A percentile compares a stretch with the other conserved stretches of the same genome.
phyloP scores from a whole-genome alignment of 2,888 invertebrate species.

The Agrotis puta region DNA sequence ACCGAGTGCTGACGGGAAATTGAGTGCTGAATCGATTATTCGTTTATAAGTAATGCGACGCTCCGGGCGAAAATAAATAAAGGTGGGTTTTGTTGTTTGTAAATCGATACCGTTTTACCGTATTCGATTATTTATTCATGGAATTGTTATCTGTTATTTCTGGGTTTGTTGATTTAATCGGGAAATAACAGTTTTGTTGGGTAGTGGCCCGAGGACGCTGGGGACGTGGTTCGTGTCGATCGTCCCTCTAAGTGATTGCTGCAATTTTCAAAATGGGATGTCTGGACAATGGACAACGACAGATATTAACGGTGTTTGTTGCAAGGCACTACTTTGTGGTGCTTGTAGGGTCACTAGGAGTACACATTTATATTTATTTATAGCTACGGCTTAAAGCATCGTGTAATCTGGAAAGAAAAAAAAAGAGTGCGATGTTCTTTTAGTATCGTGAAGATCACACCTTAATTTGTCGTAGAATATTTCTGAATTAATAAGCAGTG shows the following conservation, averaged over 20 bases:
- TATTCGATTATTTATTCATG: constrained; percentile 67
- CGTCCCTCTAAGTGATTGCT: constrained; percentile 53
- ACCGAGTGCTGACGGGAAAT: constrained; percentile 79
- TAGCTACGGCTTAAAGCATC: constrained; percentile 1
- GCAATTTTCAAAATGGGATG: constrained; percentile 62
- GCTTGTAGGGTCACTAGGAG: constrained; percentile 40
- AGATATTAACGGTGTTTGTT: constrained; percentile 56
- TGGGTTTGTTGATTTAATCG: constrained; percentile 60
- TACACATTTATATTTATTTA: constrained; percentile 31
- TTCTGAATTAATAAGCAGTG: too few species aligned
- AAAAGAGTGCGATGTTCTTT: neutral
- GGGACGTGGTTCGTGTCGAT: constrained; percentile 40
- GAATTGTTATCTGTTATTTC: constrained; percentile 61
- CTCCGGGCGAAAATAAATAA: constrained; percentile 78
- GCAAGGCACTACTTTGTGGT: constrained; percentile 49
- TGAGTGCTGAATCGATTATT: constrained; percentile 84
- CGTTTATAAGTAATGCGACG: constrained; percentile 77
- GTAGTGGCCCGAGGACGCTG: constrained; percentile 47
- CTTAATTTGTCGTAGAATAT: too few species aligned
- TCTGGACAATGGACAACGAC: constrained; percentile 56
- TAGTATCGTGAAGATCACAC: neutral
- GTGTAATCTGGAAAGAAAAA: neutral
- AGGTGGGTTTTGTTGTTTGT: constrained; percentile 64
- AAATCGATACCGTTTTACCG: constrained; percentile 66
- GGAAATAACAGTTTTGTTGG: constrained; percentile 54